These are phyloP conservation scores for Drosophila macrothrix DNA, from an alignment of 2,888 invertebrate species.

Conservation along the genomic window DNA sequence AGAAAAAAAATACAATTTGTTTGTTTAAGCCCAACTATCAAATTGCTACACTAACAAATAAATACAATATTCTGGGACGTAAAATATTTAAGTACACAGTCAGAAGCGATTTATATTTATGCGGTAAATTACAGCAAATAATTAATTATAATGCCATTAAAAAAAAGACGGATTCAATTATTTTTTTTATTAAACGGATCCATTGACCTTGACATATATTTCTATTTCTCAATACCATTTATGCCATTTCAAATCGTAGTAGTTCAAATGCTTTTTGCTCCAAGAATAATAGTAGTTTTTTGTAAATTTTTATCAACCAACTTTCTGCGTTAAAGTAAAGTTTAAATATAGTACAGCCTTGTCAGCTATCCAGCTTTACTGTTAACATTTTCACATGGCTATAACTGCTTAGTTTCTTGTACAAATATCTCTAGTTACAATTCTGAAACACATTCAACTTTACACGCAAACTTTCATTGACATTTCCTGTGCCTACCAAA, in stretches of 20 bases:
- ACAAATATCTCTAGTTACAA: not conserved
- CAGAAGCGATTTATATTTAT: not conserved
- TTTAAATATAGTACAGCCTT: not conserved
- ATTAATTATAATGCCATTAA: not conserved
- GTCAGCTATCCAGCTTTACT: not conserved
- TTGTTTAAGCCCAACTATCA: constrained; percentile 6
- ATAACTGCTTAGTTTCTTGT: not conserved
- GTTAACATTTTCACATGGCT: not conserved
- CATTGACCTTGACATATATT: not conserved
- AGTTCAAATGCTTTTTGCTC: not conserved
- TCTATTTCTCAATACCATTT: not conserved
- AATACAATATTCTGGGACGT: not conserved
- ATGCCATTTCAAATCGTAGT: not conserved
- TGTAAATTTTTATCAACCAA: not conserved
- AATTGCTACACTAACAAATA: not conserved
- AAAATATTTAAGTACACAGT: not conserved
- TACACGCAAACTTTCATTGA: constrained; percentile 54
- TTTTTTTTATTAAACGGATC: too few relatives aligned
- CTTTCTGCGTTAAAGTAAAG: not conserved
- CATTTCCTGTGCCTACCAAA: constrained; percentile 68
- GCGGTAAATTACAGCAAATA: not conserved
- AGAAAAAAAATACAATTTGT: constrained; percentile 7
- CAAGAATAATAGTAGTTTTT: not conserved
- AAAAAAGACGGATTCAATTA: not conserved
- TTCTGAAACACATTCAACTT: not conserved